A percentile compares a stretch with the other conserved stretches of the same genome.
Conservation (phyloP, 37 sponge, comb jelly and placozoan species). For the Dysidea cf. avara region DNA sequence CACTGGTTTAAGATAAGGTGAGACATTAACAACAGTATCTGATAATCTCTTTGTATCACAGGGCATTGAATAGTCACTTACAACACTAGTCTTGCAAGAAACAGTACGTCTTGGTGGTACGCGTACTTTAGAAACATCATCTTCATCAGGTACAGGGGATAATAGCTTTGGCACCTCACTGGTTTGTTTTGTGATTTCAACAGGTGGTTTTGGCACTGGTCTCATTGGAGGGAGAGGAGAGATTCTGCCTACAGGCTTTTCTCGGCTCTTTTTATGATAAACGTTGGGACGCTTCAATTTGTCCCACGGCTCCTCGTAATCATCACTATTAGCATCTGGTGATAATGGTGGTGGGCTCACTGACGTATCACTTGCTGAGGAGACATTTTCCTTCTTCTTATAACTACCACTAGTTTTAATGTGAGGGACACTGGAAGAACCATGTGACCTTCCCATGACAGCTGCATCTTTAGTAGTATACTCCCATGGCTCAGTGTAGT, state of each 20-base stretch:
- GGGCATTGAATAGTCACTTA: too few relatives aligned
- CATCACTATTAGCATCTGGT: slow-evolving; percentile 6
- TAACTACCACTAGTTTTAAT: not conserved
- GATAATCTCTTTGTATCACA: too few relatives aligned
- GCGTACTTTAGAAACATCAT: too few relatives aligned
- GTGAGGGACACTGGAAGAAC: slow-evolving; percentile 21
- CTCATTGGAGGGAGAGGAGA: not conserved
- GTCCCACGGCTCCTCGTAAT: slow-evolving; percentile 84
- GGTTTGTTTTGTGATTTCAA: too few relatives aligned
- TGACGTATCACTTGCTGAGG: not conserved
- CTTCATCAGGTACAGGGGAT: too few relatives aligned
- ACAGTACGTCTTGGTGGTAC: too few relatives aligned
- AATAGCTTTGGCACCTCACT: too few relatives aligned
- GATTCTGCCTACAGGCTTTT: not conserved
- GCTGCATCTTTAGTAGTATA: too few relatives aligned
- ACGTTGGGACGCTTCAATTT: too few relatives aligned
- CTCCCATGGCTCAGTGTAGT: too few relatives aligned
- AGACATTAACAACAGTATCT: not conserved
- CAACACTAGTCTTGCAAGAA: too few relatives aligned
- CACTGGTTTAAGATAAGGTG: not conserved
- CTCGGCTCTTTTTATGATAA: not conserved
- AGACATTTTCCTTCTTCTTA: not conserved
- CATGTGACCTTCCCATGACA: too few relatives aligned
- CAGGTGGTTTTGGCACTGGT: not conserved
- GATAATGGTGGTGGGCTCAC: not conserved